Evolutionary conservation across 1,140 invertebrate genomes (phyloP), one percentile per base, ranked within the genome.

Genomic region (Colletes gigas): DNA sequence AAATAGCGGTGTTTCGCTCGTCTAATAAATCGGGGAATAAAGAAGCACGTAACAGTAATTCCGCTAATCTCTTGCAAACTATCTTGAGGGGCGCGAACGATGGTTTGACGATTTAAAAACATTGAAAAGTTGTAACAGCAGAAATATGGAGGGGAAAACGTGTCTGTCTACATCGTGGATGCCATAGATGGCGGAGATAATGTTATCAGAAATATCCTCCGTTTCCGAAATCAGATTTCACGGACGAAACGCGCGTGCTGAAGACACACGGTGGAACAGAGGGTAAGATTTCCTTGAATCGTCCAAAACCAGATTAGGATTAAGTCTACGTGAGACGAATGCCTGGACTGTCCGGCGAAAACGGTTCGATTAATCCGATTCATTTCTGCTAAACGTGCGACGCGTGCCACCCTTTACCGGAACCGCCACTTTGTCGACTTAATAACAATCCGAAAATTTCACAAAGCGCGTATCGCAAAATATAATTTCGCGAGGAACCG

Each of bases 291-390:
- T 79, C 57, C 70, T 68, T 8, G 71, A 65, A 77, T 81, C 76
- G 60, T 70, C 75, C 52, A 67, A 67, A 86, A 86, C 74, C 62
- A 81, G 85, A 87, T 87, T 85, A 87, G 85, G 84, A 86, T 86
- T 81, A 55, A 3, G 65, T 41, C 57, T 70, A 78, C 81, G 85
- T 78, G 84, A 86, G 70, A 63, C 47, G 78, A 83, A 81, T 71
- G 60, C 14, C 52, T 70, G 69, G 69, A 71, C 57, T 55, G 66
- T 41, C 59, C 65, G 73, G 3, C 21, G 62, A 65, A 86, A 83
- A 78, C 73, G 82, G n/a, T 55, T 69, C 69, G 59, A 62, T 86
- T 83, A 86, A 86, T 86, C 81, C 66, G 69, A 87, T 87, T 81
- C 72, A 60, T 78, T 75, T 73, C 73, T 57, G 67, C 44, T 55